Evolutionary conservation across 2,797 vertebrate species (phyloP).

Genomic region (Lerista edwardsae): DNA sequence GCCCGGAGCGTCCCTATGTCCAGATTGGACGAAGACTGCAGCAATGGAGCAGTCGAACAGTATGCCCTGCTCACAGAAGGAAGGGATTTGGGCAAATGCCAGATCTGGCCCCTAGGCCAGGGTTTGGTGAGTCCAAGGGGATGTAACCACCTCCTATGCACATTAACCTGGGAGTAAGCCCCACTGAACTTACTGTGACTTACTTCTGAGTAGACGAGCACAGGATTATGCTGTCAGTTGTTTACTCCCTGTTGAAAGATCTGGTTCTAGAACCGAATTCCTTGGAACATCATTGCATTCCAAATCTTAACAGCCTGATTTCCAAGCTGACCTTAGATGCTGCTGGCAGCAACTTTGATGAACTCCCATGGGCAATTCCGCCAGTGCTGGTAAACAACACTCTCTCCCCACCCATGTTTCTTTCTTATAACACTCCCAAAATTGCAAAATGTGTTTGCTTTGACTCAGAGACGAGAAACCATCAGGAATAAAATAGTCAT

Average conservation of each 20-base stretch:
- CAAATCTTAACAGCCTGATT: not conserved
- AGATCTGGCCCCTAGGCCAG: no score
- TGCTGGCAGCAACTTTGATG: not conserved
- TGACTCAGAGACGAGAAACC: slow-evolving; percentile 75
- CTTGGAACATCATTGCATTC: not conserved
- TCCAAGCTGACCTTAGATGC: not conserved
- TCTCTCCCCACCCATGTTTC: slow-evolving; percentile 47
- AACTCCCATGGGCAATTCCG: slow-evolving; percentile 18
- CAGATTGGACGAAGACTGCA: no score
- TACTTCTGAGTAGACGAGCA: not conserved
- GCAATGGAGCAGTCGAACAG: no score
- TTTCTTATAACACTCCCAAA: slow-evolving; percentile 71
- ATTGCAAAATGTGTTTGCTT: slow-evolving; percentile 76
- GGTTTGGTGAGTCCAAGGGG: not conserved
- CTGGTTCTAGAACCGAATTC: not conserved
- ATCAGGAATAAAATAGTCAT: slow-evolving; percentile 69
- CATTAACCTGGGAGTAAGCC: no score
- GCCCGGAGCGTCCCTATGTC: no score
- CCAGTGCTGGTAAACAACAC: slow-evolving; percentile 52
- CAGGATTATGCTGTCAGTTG: not conserved
- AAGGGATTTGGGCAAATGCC: no score
- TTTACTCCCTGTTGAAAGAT: not conserved
- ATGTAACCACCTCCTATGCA: not conserved
- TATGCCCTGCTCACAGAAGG: no score
- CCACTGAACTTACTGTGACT: no score